Evolutionary conservation across 2,888 invertebrate genomes (phyloP), one percentile per base, ranked within the genome.

Genomic region (Oscheius sp.): DNA sequence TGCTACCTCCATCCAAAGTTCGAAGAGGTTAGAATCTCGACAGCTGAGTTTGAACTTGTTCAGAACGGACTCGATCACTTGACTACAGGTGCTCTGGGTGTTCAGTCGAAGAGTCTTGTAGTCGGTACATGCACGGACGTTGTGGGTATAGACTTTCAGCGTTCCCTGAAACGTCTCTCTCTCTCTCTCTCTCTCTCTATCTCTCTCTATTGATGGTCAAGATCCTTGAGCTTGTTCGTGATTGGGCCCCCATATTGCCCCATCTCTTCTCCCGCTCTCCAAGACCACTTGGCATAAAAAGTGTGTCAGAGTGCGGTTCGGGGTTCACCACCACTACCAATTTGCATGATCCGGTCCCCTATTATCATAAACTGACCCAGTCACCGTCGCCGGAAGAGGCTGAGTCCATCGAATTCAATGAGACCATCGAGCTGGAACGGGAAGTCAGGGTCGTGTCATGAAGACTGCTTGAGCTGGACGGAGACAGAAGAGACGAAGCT

Each of bases 31-130:
- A 0, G 95, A 95, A 90, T 96, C 96, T 13, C 83, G 81, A 47
- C 79, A 78, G 21, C 76, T 77, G 4, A 81, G 58, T 53, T 82
- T 82, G 62, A 93, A 94, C 92, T 96, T 95, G 90, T 94, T 93
- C 79, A 96, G 92, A 33, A 96, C 92, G 68, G 94, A 94, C 77
- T 92, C 92, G 11, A 96, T 94, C 79, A 96, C 94, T 75, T 95
- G 94, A n/a, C 68, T 71, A 2, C 81, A 94, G 1, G 94, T 93
- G 13, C 95, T 95, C 87, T 94, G 93, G 92, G 94, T 94, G 68
- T 94, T 94, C 84, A 96, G 94, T 82, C 94, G 93, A 76, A 96
- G 91, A 0, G 96, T 96, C 91, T 96, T 96, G 92, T 96, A 96
- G 90, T 96, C 96, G 90, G 96, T 95, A 91, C 96, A 96, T 37